Conservation (phyloP, 2,888 invertebrate species). For the Electrophaes corylata region DNA sequence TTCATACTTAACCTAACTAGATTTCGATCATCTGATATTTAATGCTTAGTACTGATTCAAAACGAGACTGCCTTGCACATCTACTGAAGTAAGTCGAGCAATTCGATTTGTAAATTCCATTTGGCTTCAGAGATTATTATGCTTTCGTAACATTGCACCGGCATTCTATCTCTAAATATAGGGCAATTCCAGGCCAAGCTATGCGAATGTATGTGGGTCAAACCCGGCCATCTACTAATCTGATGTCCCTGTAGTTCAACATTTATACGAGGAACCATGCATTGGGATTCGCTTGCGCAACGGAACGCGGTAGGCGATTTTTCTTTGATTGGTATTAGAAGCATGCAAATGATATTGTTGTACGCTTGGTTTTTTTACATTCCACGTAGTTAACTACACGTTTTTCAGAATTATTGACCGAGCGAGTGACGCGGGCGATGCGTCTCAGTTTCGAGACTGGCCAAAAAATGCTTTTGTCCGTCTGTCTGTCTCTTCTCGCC, state of each 20-base stretch:
- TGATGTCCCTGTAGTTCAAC: slow-evolving; percentile 60
- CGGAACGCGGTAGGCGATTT: slow-evolving; percentile 7
- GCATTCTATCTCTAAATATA: slow-evolving; percentile 70
- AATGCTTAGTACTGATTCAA: neutral
- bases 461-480: too few relatives aligned
- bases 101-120: slow-evolving; percentile 25
- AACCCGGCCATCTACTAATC: slow-evolving; percentile 60
- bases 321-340: slow-evolving; percentile 17
- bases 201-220: slow-evolving; percentile 75
- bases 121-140: slow-evolving; percentile 35
- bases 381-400: too few relatives aligned
- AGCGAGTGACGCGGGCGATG: too few relatives aligned
- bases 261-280: slow-evolving; percentile 39
- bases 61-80: neutral
- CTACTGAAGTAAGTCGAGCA: slow-evolving; percentile 4
- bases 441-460: too few relatives aligned
- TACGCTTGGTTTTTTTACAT: neutral
- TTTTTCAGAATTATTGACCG: too few relatives aligned
- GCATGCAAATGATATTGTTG: slow-evolving; percentile 14
- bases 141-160: slow-evolving; percentile 64
- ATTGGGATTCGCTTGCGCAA: slow-evolving; percentile 22
- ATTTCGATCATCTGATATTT: neutral
- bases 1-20: slow-evolving; percentile 9
- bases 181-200: slow-evolving; percentile 66
- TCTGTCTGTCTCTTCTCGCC: too few relatives aligned